phyloP scores from a whole-genome alignment of 2,113 vertebrate species.

The Phasianus colchicus region DNA sequence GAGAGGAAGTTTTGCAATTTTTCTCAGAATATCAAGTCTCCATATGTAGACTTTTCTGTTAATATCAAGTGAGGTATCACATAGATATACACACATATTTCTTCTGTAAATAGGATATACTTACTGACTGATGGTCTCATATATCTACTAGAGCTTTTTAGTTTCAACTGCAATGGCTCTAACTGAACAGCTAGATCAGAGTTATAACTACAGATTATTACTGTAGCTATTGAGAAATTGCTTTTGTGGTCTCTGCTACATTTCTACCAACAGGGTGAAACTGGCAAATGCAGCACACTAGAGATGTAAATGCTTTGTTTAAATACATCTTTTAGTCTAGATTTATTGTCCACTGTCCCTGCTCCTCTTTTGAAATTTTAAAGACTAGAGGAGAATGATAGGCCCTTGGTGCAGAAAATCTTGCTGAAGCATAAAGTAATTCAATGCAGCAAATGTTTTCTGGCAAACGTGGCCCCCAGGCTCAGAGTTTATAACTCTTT shows the following conservation, averaged over 20 bases:
- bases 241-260: neutral
- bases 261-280: neutral
- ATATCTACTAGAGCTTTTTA: neutral
- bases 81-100: neutral
- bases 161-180: neutral
- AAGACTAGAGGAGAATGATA: neutral
- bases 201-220: neutral
- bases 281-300: neutral
- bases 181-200: neutral
- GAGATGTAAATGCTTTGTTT: slow-evolving; percentile 13
- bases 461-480: slow-evolving; percentile 6
- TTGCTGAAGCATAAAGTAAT: slow-evolving; percentile 7
- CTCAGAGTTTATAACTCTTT: slow-evolving; percentile 34
- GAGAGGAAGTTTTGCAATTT: neutral
- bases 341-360: neutral
- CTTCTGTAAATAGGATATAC: neutral
- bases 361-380: slow-evolving; percentile 27
- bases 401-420: neutral
- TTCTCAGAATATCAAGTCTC: neutral
- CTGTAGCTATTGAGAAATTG: neutral
- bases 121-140: neutral
- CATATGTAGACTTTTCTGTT: accelerated
- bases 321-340: neutral
- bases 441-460: neutral
- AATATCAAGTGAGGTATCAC: neutral